Base-by-base conservation (phyloP, 2,797 vertebrate species). In the Malacoctenus gilli region DNA sequence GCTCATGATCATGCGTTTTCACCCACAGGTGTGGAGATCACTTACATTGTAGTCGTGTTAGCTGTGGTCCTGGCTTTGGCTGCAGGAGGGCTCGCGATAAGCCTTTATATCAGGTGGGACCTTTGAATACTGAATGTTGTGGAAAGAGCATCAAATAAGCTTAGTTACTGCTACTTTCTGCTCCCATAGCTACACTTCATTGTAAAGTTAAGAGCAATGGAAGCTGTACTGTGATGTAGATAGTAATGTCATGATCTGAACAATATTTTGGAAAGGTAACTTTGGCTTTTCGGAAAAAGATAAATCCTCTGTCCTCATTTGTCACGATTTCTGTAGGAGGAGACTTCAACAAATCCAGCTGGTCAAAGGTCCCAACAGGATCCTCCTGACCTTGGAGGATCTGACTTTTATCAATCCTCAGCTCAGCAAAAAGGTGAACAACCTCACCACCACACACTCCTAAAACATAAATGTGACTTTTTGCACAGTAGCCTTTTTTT, bases 351-450 rank as follows among this genome's bases (percentile, higher is more conserved):
- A 95, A 84, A 96, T 93, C 59, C 94, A 95, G 61, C 75, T 97
- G 59, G 80, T 95, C 67, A 95, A 91, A 86, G 96, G 95, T 49
- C 94, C 94, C 2, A 95, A 95, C 79, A 90, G 93, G 72, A 94
- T 95, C 62, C 74, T 96, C 28, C 59, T 98, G 44, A 95, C 91
- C 11, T 72, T 95, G 56, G 91, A 95, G 9, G 94, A 98, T 77
- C 92, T 98, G 0, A 85, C 94, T 5, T 97, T 98, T 75, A 94
- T 98, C 56, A 94, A 94, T 67, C 92, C 93, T 6, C 93, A 95
- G 48, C 84, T 94, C 39, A 94, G 93, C 53, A 95, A 85, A 79
- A 95, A 93, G 86, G 94, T 93, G 85, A 81, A 72, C 15, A 4
- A 25, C 35, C 22, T 25, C 15, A 3, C 13, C 19, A 7, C 13